These are phyloP conservation scores for Anguilla marmorata DNA, from an alignment of 2,797 vertebrate species.

Conservation along the genomic window DNA sequence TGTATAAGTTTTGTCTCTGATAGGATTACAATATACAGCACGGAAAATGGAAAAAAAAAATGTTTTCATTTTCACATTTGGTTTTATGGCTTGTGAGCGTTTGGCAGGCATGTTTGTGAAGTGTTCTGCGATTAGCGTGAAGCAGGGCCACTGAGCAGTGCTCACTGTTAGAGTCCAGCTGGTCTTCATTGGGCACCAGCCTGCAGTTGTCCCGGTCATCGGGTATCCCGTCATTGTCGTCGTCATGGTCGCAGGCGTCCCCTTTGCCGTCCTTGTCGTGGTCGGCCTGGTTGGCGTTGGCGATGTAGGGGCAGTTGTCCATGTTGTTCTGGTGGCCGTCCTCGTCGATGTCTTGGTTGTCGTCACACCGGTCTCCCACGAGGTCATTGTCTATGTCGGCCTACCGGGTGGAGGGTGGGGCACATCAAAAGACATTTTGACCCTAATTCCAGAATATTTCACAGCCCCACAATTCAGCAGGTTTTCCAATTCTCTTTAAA, in stretches of 20 bases:
- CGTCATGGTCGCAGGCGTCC: conserved; percentile 90
- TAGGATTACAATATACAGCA: background rate
- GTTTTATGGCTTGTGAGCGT: background rate
- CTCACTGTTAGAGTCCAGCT: conserved; percentile 85
- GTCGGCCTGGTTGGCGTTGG: conserved; percentile 94
- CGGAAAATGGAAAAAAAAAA: no score
- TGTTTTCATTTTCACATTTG: background rate
- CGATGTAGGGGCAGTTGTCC: conserved; percentile 93
- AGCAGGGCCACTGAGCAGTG: background rate
- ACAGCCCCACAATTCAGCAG: background rate
- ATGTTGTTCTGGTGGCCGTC: conserved; percentile 96
- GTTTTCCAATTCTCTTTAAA: background rate
- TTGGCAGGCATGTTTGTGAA: background rate
- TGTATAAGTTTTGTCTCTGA: background rate
- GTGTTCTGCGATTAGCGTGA: background rate
- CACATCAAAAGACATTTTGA: background rate
- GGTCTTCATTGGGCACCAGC: conserved; percentile 84
- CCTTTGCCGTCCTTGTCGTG: conserved; percentile 90
- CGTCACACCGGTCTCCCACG: conserved; percentile 91
- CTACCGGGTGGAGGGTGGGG: conserved; percentile 57
- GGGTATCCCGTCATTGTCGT: conserved; percentile 91
- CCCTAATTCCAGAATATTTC: background rate
- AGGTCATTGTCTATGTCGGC: conserved; percentile 88
- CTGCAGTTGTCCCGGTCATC: conserved; percentile 96
- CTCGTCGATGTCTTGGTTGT: conserved; percentile 92